Evolutionary conservation across 2,888 invertebrate species (phyloP).

Genomic region (Ligdia adustata): DNA sequence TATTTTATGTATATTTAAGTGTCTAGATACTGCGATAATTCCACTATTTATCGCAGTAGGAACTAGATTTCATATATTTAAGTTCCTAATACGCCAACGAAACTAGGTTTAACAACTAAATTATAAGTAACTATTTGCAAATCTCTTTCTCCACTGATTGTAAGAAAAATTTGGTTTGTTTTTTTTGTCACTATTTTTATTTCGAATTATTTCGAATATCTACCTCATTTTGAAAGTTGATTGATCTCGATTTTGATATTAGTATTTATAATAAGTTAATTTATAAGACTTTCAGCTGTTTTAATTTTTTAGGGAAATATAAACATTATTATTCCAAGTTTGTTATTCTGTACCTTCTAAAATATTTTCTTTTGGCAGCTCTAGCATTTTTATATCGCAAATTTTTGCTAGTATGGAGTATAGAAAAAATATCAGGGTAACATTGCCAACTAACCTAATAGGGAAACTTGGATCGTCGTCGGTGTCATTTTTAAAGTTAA

Average conservation of each 20-base stretch:
- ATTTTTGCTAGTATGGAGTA: not conserved
- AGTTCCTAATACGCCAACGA: too few relatives aligned
- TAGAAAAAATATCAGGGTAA: not conserved
- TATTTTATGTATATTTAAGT: not conserved
- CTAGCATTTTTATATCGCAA: too few relatives aligned
- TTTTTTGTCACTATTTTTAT: not conserved
- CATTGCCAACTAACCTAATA: not conserved
- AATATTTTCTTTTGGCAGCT: too few relatives aligned
- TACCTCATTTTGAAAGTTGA: not conserved
- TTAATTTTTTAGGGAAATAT: not conserved
- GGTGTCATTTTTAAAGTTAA: not conserved
- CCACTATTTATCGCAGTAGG: too few relatives aligned
- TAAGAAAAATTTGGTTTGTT: too few relatives aligned
- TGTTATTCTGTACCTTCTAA: too few relatives aligned
- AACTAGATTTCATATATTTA: too few relatives aligned
- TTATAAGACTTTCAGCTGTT: not conserved
- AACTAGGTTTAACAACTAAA: too few relatives aligned
- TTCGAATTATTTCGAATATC: not conserved
- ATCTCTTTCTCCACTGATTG: too few relatives aligned
- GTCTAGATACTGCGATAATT: not conserved
- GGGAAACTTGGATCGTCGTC: not conserved
- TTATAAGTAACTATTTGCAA: too few relatives aligned
- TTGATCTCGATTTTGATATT: not conserved
- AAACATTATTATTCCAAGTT: too few relatives aligned
- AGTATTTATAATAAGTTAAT: not conserved